Base-by-base conservation (phyloP, 2,797 vertebrate genomes). In the Gadopsis marmoratus region DNA sequence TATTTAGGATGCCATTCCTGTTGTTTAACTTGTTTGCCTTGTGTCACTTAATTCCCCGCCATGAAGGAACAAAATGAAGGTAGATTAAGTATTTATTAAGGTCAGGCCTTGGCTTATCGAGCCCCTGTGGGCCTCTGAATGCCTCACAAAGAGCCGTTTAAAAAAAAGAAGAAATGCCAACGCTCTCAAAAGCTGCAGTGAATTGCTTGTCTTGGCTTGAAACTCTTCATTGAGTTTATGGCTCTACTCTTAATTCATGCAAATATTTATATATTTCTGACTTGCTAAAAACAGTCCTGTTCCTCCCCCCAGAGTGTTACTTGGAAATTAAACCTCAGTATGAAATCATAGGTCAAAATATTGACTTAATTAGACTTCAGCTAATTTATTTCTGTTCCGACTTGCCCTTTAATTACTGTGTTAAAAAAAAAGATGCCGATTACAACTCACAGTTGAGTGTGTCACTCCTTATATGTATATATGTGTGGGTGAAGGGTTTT, bases 1-100 rank as follows among this genome's bases (percentile, higher is more conserved):
- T 94, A 83, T 93, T 93, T 93, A 71, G 80, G 84, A 94, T 94
- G 91, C 91, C 93, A 88, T 92, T 93, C 89, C 86, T 66, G 92
- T 94, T 93, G 90, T 93, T 93, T 92, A 92, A 88, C 86, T 87
- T 90, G 90, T 93, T 93, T 91, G 88, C 60, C 35, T 89, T 71
- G 86, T 92, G 91, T 91, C 92, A 89, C 87, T 89, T 90, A 90
- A 90, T 88, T 92, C 88, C 70, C 76, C 47, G 5, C 82, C 81
- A 56, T 88, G 88, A 91, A 91, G 89, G 91, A 91, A 91, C 86
- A 90, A 93, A 92, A 91, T 91, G 79, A 91, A 90, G 85, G 84
- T 71, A 47, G 82, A 90, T 94, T 89, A 88, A 89, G 88, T 91
- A 88, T 94, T 94, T 93, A 90, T 95, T 84, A 92, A 94, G 90